phyloP scores from a whole-genome alignment of 2,113 vertebrate genomes.

The Platysternon megacephalum region DNA sequence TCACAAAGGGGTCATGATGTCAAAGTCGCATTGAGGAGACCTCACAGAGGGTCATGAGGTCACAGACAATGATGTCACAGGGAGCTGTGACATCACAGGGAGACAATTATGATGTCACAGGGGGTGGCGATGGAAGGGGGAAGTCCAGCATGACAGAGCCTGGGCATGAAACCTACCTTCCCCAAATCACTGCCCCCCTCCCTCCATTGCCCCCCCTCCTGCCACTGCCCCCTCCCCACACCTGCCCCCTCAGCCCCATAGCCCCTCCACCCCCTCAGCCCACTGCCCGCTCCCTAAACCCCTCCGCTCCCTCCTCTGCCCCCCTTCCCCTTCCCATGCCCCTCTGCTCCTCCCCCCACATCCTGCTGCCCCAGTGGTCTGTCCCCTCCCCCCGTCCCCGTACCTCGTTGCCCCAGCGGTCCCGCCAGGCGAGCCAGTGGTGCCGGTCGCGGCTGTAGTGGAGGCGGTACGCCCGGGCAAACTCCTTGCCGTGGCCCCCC shows the following conservation, averaged over 20 bases:
- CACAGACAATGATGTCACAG: background rate
- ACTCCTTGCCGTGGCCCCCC: constrained; percentile 92
- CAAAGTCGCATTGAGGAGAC: background rate
- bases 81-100: background rate
- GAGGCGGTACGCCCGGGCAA: constrained; percentile 88
- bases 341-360: constrained; percentile 69
- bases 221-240: background rate
- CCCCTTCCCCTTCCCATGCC: too few species aligned
- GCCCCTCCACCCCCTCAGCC: too few species aligned
- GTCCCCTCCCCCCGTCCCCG: background rate
- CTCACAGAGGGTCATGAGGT: background rate
- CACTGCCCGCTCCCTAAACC: too few species aligned
- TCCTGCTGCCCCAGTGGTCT: constrained; percentile 84
- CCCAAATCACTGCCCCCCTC: background rate
- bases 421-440: constrained; percentile 90
- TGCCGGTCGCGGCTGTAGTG: constrained; percentile 90
- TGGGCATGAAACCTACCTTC: background rate
- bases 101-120: background rate
- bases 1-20: background rate
- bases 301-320: background rate
- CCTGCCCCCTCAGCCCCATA: too few species aligned
- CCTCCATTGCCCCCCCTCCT: background rate
- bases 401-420: constrained; percentile 91
- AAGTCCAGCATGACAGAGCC: too few species aligned
- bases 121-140: background rate